Percentiles rank a stretch among this genome's conserved stretches.
Evolutionary conservation across 2,888 invertebrate genomes (phyloP).

Genomic region (Plebejus anna): DNA sequence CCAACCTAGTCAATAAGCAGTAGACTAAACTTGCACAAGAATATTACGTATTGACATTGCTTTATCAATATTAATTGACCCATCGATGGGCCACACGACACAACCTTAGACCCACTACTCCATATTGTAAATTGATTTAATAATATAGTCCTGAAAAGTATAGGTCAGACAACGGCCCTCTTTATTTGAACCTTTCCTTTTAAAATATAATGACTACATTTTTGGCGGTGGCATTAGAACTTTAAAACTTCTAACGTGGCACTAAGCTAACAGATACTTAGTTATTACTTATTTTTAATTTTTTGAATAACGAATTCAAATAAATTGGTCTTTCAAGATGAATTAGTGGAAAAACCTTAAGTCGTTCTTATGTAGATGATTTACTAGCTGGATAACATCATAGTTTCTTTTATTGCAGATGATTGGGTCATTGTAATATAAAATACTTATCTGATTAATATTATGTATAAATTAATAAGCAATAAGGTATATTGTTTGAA

Average conservation of each 20-base stretch:
- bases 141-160: neutral
- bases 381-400: neutral
- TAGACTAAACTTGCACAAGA: neutral
- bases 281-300: neutral
- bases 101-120: conserved; percentile 20
- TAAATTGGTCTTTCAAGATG: neutral
- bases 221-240: neutral
- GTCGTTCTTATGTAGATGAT: neutral
- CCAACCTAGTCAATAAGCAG: neutral
- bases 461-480: neutral
- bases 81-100: conserved; percentile 3
- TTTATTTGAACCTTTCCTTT: neutral
- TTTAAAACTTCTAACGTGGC: neutral
- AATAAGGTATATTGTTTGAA: neutral
- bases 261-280: neutral
- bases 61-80: conserved; percentile 28
- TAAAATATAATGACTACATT: neutral
- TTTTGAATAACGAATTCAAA: neutral
- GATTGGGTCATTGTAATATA: too few relatives aligned
- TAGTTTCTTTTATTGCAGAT: neutral
- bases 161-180: neutral
- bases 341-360: neutral
- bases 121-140: conserved; percentile 15
- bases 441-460: too few relatives aligned
- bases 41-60: conserved; percentile 20